Evolutionary conservation across 2,888 invertebrate genomes (phyloP).

Genomic region (Archaeoteleia sp.): DNA sequence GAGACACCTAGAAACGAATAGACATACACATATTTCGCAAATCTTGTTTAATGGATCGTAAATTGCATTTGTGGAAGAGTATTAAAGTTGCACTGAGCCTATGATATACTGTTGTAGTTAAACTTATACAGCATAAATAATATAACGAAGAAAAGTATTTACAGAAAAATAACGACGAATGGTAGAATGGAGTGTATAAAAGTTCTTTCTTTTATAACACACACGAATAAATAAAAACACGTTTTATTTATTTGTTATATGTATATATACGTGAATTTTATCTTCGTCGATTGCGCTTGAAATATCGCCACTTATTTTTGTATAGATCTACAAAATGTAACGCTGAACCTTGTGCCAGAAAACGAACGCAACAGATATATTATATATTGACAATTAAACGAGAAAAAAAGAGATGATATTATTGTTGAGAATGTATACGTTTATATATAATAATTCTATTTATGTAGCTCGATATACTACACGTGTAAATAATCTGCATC

Average conservation of each 20-base stretch:
- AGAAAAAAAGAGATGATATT: slow-evolving; percentile 35
- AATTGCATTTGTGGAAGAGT: slow-evolving; percentile 34
- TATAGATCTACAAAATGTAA: slow-evolving; percentile 70
- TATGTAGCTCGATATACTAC: slow-evolving; percentile 36
- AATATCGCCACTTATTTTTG: slow-evolving; percentile 72
- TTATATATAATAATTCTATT: slow-evolving; percentile 43
- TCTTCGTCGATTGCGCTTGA: slow-evolving; percentile 61
- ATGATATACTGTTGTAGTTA: slow-evolving; percentile 32
- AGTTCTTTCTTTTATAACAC: slow-evolving; percentile 26
- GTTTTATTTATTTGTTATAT: slow-evolving; percentile 24
- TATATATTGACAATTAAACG: slow-evolving; percentile 47
- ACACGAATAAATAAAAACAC: slow-evolving; percentile 24
- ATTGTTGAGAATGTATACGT: slow-evolving; percentile 35
- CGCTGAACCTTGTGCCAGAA: slow-evolving; percentile 70
- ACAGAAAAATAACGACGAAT: slow-evolving; percentile 34
- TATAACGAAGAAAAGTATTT: slow-evolving; percentile 22
- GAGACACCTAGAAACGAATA: slow-evolving; percentile 22
- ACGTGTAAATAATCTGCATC: slow-evolving; percentile 25
- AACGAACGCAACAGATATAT: slow-evolving; percentile 58
- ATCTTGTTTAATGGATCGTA: slow-evolving; percentile 33
- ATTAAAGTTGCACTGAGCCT: slow-evolving; percentile 37
- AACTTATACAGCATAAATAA: slow-evolving; percentile 15
- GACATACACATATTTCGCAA: slow-evolving; percentile 25
- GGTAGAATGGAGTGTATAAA: slow-evolving; percentile 24
- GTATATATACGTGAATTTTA: slow-evolving; percentile 36